Evolutionary conservation across 2,797 vertebrate species (phyloP), one percentile per base, ranked within the genome.

Genomic region (Melanotaenia parkinsoni): DNA sequence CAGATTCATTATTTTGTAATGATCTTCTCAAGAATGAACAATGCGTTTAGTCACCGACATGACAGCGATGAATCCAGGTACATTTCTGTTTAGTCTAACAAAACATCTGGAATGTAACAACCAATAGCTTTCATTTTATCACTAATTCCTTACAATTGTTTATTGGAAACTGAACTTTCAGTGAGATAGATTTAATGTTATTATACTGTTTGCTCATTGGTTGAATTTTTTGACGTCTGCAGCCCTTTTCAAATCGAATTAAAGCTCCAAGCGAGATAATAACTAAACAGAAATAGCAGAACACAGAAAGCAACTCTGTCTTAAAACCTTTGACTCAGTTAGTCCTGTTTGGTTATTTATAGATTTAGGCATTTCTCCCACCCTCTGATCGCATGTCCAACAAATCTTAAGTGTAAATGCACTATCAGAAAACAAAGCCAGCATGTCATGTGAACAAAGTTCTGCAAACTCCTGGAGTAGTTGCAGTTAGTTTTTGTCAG

Each of bases 341-440:
- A 16, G 14, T 47, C 18, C 50, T 13, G 3, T 1, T 33, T 50
- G 26, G 53, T 12, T 76, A 68, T 57, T 56, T 50, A 76, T 54
- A 72, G 35, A 74, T 60, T 12, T 61, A 0, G 0, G 3, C 30
- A 64, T 65, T 69, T 40, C 13, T 54, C 6, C 14, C 50, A 63
- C 16, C 43, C 1, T 33, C 43, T 57, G 68, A 68, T 33, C 22
- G 24, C 20, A 35, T 14, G 37, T 54, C 58, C 50, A 38, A 63
- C 53, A 26, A 30, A 60, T 63, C 24, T 1, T 28, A 51, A 50
- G 45, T 33, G 45, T 16, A 9, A 67, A 66, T 9, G 12, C 12
- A 30, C 5, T 22, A 72, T 67, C 24, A 63, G 22, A 18, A 43
- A 67, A 56, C 35, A 69, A 63, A 60, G 26, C 16, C 28, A 50